Evolutionary conservation across 2,797 vertebrate genomes (phyloP).

Genomic region (Eleutherodactylus coqui): DNA sequence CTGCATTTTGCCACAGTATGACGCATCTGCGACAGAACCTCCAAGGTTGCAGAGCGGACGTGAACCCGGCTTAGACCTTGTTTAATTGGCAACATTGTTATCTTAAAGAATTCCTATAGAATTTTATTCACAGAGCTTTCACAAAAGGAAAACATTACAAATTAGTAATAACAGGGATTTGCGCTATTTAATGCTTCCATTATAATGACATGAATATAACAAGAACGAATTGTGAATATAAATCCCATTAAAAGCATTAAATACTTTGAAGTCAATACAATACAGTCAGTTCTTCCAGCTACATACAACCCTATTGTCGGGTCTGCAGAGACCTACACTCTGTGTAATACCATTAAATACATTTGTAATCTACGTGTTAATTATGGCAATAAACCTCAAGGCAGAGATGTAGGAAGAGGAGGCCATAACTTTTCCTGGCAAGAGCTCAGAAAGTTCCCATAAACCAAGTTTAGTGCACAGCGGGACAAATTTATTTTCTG

Average conservation of each 20-base stretch:
- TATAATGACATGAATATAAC: not conserved
- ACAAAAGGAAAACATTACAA: conserved; percentile 1
- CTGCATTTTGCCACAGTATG: too few relatives aligned
- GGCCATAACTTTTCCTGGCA: not conserved
- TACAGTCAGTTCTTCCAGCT: not conserved
- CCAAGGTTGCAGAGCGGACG: too few relatives aligned
- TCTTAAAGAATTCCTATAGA: conserved; percentile 23
- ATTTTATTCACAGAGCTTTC: conserved; percentile 40
- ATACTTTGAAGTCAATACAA: not conserved
- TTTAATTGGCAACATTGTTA: conserved; percentile 31
- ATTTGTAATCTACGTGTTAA: not conserved
- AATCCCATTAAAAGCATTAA: not conserved
- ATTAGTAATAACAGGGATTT: conserved; percentile 1
- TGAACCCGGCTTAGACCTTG: conserved; percentile 16
- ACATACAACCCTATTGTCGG: not conserved
- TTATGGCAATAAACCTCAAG: not conserved
- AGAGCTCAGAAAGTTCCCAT: too few relatives aligned
- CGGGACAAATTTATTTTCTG: not conserved
- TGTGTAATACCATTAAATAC: not conserved
- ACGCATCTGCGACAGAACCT: too few relatives aligned
- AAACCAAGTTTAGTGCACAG: not conserved
- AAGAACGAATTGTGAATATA: not conserved
- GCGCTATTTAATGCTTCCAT: not conserved
- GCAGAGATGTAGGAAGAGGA: not conserved
- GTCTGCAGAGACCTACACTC: not conserved